These are phyloP conservation scores for Drosophila triauraria DNA, from an alignment of 1,140 invertebrate genomes.

Conservation along the genomic window DNA sequence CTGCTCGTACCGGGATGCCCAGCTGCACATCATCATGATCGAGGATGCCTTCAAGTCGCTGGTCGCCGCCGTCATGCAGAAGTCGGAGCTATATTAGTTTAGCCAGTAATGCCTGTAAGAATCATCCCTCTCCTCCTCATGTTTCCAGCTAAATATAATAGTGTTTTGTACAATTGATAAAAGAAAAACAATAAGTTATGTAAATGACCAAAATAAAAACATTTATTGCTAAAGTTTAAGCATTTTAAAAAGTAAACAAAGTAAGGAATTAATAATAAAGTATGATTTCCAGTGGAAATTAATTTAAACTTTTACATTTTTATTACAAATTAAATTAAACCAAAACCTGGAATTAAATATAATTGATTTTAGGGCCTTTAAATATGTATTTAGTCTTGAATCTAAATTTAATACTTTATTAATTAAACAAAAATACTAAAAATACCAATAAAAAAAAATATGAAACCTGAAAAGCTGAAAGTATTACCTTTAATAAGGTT, in stretches of 20 bases:
- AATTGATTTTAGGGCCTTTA: too few relatives aligned
- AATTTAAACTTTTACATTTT: too few relatives aligned
- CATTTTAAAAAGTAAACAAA: background rate
- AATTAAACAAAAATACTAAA: too few relatives aligned
- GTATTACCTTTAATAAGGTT: too few relatives aligned
- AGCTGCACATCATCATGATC: slow-evolving; percentile 74
- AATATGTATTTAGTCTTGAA: too few relatives aligned
- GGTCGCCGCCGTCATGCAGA: slow-evolving; percentile 68
- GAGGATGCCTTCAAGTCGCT: slow-evolving; percentile 77
- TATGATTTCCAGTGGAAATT: too few relatives aligned
- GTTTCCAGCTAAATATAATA: slow-evolving; percentile 19
- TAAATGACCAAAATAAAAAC: slow-evolving; percentile 18
- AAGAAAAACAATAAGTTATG: background rate
- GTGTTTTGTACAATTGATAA: slow-evolving; percentile 32
- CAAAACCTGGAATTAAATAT: too few relatives aligned
- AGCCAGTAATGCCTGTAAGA: slow-evolving; percentile 1
- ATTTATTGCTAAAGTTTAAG: slow-evolving; percentile 11
- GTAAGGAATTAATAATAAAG: background rate
- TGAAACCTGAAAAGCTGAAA: too few relatives aligned
- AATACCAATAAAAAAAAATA: too few relatives aligned
- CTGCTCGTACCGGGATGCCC: slow-evolving; percentile 71
- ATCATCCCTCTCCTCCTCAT: background rate
- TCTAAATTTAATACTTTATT: too few relatives aligned
- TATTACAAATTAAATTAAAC: background rate
- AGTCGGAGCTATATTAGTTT: slow-evolving; percentile 63